A percentile compares a stretch with the other conserved stretches of the same genome.
Evolutionary conservation across 1,140 invertebrate species (phyloP).

Genomic region (Hylaeus anthracinus): DNA sequence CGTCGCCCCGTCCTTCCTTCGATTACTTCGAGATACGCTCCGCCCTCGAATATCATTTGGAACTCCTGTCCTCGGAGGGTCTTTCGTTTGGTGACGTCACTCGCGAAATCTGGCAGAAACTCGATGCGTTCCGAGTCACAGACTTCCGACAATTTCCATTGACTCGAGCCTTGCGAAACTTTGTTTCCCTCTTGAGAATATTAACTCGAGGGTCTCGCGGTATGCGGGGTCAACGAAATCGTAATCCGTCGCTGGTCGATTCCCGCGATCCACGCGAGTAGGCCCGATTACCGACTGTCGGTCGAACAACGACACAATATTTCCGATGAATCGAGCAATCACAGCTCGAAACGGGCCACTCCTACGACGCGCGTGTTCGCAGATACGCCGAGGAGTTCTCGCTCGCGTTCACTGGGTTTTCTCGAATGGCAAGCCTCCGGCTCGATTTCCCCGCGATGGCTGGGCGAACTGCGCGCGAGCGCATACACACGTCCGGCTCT

Average conservation of each 20-base stretch:
- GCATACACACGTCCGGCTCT: not conserved
- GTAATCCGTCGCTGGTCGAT: not conserved
- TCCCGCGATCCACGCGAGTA: not conserved
- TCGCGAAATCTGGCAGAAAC: no score
- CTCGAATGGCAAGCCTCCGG: constrained; percentile 59
- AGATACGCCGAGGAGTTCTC: constrained; percentile 15
- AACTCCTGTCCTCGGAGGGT: not conserved
- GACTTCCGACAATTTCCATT: no score
- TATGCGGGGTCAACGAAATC: no score
- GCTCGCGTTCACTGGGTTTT: constrained; percentile 52
- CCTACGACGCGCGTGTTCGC: constrained; percentile 9
- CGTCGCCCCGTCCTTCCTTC: not conserved
- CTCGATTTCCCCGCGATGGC: constrained; percentile 50
- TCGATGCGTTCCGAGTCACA: no score
- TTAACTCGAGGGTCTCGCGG: no score
- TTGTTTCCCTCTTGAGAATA: no score
- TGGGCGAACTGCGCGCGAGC: constrained; percentile 27
- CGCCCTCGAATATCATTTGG: not conserved
- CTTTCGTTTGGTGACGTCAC: not conserved
- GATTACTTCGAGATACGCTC: not conserved
- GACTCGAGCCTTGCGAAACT: no score
- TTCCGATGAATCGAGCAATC: not conserved
- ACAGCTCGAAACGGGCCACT: not conserved
- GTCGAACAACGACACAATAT: not conserved
- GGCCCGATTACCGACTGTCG: not conserved